Evolutionary conservation across 64 coral and sea anemone genomes (phyloP).

Genomic region (Orbicella faveolata): DNA sequence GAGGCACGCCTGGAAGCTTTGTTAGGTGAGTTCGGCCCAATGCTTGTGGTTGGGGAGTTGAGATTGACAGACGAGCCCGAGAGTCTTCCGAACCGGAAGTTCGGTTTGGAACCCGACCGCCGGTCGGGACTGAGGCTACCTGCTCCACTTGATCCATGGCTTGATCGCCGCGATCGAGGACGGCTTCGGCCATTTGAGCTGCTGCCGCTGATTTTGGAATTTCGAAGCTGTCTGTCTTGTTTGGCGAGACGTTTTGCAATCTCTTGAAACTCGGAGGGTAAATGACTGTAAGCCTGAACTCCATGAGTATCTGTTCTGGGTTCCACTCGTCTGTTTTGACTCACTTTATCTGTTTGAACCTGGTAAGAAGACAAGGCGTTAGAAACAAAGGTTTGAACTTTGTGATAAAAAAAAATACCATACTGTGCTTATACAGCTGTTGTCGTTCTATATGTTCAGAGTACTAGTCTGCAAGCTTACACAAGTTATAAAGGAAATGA

Average conservation of each 20-base stretch:
- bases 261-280: conserved; percentile 92
- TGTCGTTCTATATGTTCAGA: too few relatives aligned
- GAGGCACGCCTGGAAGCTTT: neutral
- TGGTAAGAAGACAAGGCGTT: neutral
- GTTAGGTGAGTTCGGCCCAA: neutral
- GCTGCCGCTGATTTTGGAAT: conserved; percentile 48
- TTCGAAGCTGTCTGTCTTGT: conserved; percentile 75
- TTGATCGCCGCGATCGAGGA: conserved; percentile 63
- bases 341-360: conserved; percentile 59
- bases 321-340: conserved; percentile 58
- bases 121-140: conserved; percentile 35
- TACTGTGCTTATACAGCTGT: too few relatives aligned
- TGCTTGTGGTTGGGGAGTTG: conserved; percentile 6
- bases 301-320: conserved; percentile 87
- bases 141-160: conserved; percentile 56
- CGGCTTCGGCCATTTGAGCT: conserved; percentile 52
- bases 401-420: too few relatives aligned
- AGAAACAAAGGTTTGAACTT: too few relatives aligned
- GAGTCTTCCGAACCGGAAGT: conserved; percentile 22
- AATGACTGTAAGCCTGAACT: conserved; percentile 81
- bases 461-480: too few relatives aligned
- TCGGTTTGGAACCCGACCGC: conserved; percentile 32
- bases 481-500: too few relatives aligned
- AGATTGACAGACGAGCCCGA: conserved; percentile 43
- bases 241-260: conserved; percentile 83